Base-by-base conservation (phyloP, 2,113 vertebrate genomes). In the Anoplopoma fimbria region DNA sequence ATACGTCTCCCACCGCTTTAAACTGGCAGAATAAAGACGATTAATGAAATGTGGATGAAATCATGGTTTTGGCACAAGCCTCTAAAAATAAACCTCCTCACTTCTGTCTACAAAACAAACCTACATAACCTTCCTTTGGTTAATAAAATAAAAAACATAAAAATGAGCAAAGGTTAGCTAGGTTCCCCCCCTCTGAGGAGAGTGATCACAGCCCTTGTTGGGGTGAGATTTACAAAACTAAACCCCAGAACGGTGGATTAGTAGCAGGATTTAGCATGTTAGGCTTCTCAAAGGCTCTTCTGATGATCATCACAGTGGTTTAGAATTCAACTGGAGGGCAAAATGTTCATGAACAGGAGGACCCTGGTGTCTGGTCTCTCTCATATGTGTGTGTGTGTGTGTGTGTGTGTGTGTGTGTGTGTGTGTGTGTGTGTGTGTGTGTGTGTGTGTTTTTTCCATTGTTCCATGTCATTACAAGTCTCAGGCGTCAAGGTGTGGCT, bases 261-360 rank as follows among this genome's bases (percentile, higher is more conserved):
- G 72, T 34, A 49, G 53, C 23, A 49, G 55, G 62, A 69, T 70
- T 71, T 77, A 75, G 63, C 62, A 7, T 61, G 71, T 86, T 82
- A 29, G 84, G 88, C 82, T 87, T 83, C 83, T 89, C 65, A 83
- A 84, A 93, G 91, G 94, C 93, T 94, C 88, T 82, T 88, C 87
- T 85, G 89, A 94, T 81, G 33, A 87, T 95, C 95, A 87, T 95
- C 95, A 95, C 95, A 95, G 95, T 95, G 93, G 92, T 95, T 94
- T 85, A 90, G 78, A 88, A 79, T 86, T 90, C 85, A 88, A 87
- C 84, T 77, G 69, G 77, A 89, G 90, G 88, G 88, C 85, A 64
- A 91, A n/a, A 83, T 75, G 88, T 89, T 91, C 70, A 58, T 57
- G 87, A 82, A 58, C 55, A 77, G 47, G 61, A 79, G 27, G 82